These are phyloP conservation scores for Menura novaehollandiae DNA, from an alignment of 2,113 vertebrate species.

Conservation along the genomic window DNA sequence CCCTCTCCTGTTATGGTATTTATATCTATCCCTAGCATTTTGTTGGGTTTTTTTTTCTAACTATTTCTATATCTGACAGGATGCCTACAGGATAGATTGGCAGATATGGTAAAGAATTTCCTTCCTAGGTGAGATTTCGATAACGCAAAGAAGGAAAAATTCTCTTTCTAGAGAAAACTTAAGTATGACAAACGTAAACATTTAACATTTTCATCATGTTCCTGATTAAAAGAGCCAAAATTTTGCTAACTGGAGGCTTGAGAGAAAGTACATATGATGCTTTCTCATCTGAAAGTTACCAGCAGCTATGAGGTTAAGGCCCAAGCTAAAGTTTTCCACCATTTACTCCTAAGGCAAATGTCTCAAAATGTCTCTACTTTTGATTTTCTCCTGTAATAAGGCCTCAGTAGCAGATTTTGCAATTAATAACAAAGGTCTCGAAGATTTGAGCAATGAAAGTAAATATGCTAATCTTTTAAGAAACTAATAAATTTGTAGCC, in stretches of 20 bases:
- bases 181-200: not conserved
- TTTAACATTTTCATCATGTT: not conserved
- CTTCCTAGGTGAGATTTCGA: not conserved
- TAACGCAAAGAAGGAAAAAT: not conserved
- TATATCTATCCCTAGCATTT: not conserved
- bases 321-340: not conserved
- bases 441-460: not conserved
- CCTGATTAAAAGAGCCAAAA: not conserved
- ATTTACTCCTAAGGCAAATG: not conserved
- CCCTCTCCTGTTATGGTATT: not conserved
- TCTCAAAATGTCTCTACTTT: not conserved
- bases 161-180: not conserved
- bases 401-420: not conserved
- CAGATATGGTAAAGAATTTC: not conserved
- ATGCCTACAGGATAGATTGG: not conserved
- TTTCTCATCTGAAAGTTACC: not conserved
- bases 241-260: not conserved
- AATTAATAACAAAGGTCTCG: not conserved
- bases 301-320: not conserved
- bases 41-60: not conserved
- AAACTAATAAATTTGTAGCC: not conserved
- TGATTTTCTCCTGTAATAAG: not conserved
- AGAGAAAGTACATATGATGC: not conserved
- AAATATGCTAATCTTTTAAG: not conserved
- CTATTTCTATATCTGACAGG: not conserved